These are phyloP conservation scores for Caretta caretta DNA, from an alignment of 2,113 vertebrate species.

Conservation along the genomic window DNA sequence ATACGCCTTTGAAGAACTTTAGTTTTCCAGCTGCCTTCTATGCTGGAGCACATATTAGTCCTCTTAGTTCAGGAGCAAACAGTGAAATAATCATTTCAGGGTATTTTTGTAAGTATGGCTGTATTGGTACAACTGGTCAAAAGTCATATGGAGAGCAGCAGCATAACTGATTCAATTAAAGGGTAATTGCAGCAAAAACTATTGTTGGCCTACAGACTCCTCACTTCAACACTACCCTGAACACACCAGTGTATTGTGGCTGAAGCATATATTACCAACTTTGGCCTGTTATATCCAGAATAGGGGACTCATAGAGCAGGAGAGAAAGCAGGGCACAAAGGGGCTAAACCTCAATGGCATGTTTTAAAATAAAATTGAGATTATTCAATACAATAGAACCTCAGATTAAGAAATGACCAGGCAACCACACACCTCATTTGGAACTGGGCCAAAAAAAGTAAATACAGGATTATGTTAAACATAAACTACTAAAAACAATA, in stretches of 20 bases:
- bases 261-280: neutral
- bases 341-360: neutral
- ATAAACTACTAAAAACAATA: too few species aligned
- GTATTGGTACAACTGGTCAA: neutral
- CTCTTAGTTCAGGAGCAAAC: neutral
- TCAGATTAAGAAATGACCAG: too few species aligned
- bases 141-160: neutral
- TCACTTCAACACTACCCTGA: constrained; percentile 20
- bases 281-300: constrained; percentile 25
- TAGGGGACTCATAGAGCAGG: neutral
- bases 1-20: neutral
- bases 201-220: constrained; percentile 16
- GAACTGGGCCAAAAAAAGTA: too few species aligned
- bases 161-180: constrained; percentile 23
- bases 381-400: neutral
- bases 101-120: neutral
- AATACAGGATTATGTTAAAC: too few species aligned
- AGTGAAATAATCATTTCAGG: neutral
- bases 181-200: constrained; percentile 8
- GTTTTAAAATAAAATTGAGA: neutral
- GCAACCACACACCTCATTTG: too few species aligned
- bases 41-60: neutral
- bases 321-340: neutral
- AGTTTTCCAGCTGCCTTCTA: fast-evolving
- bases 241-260: neutral